These are phyloP conservation scores for Samia ricini DNA, from an alignment of 1,140 invertebrate species.

Conservation along the genomic window DNA sequence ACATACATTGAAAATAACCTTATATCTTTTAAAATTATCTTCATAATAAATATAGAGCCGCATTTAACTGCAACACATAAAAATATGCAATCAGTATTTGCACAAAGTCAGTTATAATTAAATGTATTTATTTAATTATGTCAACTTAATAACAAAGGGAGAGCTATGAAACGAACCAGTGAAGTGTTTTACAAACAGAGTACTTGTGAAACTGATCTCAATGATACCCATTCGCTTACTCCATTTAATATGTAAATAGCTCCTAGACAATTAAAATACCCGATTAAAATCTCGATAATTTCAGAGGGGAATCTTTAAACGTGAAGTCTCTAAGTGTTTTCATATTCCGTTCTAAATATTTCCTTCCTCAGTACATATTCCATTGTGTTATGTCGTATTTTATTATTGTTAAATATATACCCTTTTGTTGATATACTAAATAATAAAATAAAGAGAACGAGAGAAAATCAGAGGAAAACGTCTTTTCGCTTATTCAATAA, in stretches of 20 bases:
- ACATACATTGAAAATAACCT: no score
- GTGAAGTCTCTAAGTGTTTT: no score
- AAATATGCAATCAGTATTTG: neutral
- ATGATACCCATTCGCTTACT: neutral
- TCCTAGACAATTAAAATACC: no score
- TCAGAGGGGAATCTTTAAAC: neutral
- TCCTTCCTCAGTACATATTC: neutral
- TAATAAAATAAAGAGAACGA: neutral
- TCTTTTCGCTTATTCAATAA: slow-evolving; percentile 2
- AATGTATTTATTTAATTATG: neutral
- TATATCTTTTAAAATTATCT: no score
- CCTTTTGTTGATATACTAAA: no score
- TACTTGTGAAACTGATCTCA: neutral
- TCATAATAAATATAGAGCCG: no score
- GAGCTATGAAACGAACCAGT: neutral
- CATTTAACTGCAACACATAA: neutral
- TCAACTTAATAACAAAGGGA: neutral
- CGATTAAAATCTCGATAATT: neutral
- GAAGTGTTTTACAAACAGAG: neutral
- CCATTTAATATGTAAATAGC: slow-evolving; percentile 1
- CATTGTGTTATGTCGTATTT: no score
- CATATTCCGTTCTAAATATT: neutral
- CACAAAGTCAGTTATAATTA: neutral
- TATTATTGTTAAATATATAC: no score
- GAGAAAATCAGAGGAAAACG: neutral